Percentiles rank a stretch among this genome's conserved stretches.
These are phyloP conservation scores for Melieria omissa DNA, from an alignment of 2,888 invertebrate species.

Conservation along the genomic window DNA sequence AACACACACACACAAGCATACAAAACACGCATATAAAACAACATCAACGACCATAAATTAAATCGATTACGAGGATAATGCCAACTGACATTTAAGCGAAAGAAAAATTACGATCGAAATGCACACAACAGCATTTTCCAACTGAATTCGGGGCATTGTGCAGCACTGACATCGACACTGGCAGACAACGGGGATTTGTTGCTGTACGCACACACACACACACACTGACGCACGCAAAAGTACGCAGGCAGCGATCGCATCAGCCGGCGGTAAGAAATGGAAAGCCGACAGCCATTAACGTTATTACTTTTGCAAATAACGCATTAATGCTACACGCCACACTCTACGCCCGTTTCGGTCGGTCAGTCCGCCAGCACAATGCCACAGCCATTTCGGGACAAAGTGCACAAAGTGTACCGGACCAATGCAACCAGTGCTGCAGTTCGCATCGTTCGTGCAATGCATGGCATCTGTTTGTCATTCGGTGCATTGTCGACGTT, in stretches of 20 bases:
- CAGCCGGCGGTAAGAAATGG: background rate
- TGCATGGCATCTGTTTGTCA: too few species aligned
- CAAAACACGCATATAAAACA: constrained; percentile 6
- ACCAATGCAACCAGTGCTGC: background rate
- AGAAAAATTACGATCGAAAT: too few species aligned
- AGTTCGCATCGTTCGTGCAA: background rate
- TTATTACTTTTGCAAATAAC: constrained; percentile 30
- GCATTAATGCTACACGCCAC: constrained; percentile 8
- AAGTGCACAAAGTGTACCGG: too few species aligned
- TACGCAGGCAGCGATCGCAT: background rate
- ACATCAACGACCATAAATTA: constrained; percentile 21
- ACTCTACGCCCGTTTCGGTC: too few species aligned
- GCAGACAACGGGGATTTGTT: too few species aligned
- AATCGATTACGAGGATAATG: constrained; percentile 20
- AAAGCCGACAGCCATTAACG: constrained; percentile 19
- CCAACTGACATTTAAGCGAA: background rate
- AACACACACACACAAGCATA: constrained; percentile 17
- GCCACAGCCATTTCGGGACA: too few species aligned
- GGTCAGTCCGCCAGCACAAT: too few species aligned
- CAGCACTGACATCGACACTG: too few species aligned
- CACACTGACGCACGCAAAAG: too few species aligned
- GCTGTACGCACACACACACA: too few species aligned
- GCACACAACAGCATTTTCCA: too few species aligned
- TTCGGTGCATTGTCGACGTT: background rate
- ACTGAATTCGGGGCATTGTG: too few species aligned